Conservation (phyloP, 2,797 vertebrate genomes). For the Manis pentadactyla region DNA sequence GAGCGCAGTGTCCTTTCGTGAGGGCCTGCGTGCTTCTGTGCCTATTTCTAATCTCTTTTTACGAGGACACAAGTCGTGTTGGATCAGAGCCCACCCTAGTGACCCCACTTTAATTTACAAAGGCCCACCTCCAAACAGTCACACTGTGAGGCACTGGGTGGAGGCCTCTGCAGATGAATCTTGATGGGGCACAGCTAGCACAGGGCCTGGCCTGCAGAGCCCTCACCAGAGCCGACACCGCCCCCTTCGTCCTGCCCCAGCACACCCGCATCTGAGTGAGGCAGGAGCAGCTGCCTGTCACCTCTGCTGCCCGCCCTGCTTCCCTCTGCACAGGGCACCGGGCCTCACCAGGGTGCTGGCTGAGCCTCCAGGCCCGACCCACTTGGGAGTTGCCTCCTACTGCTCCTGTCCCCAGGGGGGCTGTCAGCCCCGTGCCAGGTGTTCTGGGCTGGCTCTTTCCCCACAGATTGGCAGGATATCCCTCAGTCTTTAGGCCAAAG, state of each 20-base stretch:
- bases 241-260: neutral
- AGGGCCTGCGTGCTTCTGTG: neutral
- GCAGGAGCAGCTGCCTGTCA: neutral
- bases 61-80: neutral
- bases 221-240: neutral
- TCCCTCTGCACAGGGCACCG: neutral
- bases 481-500: neutral
- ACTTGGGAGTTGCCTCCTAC: neutral
- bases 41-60: neutral
- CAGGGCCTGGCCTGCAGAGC: neutral
- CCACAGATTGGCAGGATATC: neutral
- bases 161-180: no score
- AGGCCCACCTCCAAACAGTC: neutral
- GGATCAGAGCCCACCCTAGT: neutral
- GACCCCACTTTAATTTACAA: neutral
- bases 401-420: neutral
- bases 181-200: neutral
- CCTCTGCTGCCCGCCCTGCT: neutral
- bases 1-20: neutral
- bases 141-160: neutral
- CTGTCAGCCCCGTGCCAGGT: neutral
- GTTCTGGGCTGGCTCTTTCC: neutral
- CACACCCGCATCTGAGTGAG: accelerated
- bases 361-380: neutral
- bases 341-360: neutral